A percentile compares a stretch with the other conserved stretches of the same genome.
Conservation (phyloP, 2,888 invertebrate genomes). For the Pristionchus fissidentatus region DNA sequence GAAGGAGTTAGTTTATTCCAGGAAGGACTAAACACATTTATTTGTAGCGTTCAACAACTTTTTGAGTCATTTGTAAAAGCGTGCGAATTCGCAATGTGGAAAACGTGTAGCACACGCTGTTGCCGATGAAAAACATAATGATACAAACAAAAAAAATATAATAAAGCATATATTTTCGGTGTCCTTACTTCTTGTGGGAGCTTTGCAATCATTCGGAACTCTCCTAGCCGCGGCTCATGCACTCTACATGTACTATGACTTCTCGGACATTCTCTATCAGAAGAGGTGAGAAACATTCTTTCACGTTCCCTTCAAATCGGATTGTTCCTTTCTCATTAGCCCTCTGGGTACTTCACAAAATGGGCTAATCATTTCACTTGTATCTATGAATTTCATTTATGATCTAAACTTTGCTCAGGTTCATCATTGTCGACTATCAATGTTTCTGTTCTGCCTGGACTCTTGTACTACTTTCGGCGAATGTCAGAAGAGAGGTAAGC, state of each 20-base stretch:
- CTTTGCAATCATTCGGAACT: conserved; percentile 45
- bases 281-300: too few species aligned
- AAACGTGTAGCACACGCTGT: too few species aligned
- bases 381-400: conserved; percentile 5
- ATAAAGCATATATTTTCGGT: background rate
- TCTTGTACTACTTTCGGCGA: conserved; percentile 13
- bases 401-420: conserved; percentile 27
- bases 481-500: conserved; percentile 41
- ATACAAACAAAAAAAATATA: too few species aligned
- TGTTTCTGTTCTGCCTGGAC: conserved; percentile 39
- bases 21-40: too few species aligned
- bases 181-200: conserved; percentile 28
- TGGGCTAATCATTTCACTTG: too few species aligned
- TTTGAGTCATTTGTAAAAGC: background rate
- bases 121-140: too few species aligned
- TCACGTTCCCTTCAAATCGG: too few species aligned
- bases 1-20: too few species aligned
- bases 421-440: conserved; percentile 39
- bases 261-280: conserved; percentile 31
- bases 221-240: conserved; percentile 35
- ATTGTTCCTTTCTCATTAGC: background rate
- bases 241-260: conserved; percentile 25
- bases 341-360: too few species aligned
- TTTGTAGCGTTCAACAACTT: background rate
- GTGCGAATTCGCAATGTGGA: too few species aligned